These are phyloP conservation scores for Scelioninae gen. 1 DNA, from an alignment of 2,888 invertebrate species.

Conservation along the genomic window DNA sequence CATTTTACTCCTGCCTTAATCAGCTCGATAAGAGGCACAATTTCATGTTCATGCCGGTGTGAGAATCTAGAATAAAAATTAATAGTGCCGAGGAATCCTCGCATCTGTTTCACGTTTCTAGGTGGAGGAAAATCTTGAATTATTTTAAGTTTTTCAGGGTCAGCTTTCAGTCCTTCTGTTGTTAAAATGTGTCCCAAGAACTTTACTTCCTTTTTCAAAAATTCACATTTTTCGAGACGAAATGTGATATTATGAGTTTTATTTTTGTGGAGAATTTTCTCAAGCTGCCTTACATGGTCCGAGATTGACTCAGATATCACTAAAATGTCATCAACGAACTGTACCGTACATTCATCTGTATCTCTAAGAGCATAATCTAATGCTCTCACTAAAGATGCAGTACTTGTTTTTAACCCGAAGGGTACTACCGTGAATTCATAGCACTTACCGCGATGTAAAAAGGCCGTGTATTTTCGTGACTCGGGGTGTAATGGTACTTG, in stretches of 20 bases:
- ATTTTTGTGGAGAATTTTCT: neutral
- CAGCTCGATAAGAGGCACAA: no score
- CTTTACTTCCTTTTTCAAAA: slow-evolving; percentile 2
- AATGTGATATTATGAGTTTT: neutral
- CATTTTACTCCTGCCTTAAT: no score
- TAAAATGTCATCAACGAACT: slow-evolving; percentile 10
- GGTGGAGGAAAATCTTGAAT: no score
- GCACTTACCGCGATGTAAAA: slow-evolving; percentile 7
- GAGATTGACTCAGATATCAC: neutral
- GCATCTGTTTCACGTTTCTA: no score
- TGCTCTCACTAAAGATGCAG: neutral
- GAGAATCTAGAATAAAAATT: no score
- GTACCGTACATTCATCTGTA: neutral
- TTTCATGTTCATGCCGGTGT: no score
- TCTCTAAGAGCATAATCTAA: neutral
- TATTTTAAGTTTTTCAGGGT: no score
- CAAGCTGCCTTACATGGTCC: neutral
- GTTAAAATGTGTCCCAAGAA: slow-evolving; percentile 1
- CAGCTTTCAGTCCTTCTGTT: neutral
- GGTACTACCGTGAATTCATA: slow-evolving; percentile 13
- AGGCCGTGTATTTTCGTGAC: slow-evolving; percentile 13
- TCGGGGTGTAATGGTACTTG: no score
- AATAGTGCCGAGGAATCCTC: no score
- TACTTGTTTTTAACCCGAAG: no score
- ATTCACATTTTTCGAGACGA: neutral